These are phyloP conservation scores for Dolichallabes microphthalmus DNA, from an alignment of 2,113 vertebrate species.

Conservation along the genomic window DNA sequence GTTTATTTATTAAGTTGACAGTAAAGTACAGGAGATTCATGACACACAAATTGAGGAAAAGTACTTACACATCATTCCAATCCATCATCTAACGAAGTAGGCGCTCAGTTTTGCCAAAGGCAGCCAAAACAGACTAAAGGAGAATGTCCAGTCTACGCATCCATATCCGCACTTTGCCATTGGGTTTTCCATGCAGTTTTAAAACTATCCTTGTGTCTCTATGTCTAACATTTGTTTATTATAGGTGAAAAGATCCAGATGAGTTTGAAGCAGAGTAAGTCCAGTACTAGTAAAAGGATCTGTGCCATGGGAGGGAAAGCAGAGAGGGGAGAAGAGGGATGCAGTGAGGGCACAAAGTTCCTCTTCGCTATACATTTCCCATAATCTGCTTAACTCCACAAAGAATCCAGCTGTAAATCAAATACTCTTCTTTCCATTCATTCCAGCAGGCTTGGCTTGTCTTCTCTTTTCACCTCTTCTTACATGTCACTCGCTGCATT, in stretches of 20 bases:
- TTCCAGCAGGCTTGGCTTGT: conserved; percentile 15
- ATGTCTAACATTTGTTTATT: not conserved
- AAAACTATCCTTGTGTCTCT: not conserved
- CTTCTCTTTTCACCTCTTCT: conserved; percentile 20
- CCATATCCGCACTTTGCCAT: conserved; percentile 67
- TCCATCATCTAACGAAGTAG: conserved; percentile 74
- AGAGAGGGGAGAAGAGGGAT: conserved; percentile 39
- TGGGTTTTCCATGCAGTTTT: conserved; percentile 44
- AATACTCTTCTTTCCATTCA: conserved; percentile 9
- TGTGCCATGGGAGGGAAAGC: conserved; percentile 22
- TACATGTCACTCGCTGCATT: conserved; percentile 37
- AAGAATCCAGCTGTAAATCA: conserved; percentile 32
- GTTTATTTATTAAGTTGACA: not conserved
- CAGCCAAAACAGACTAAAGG: conserved; percentile 64
- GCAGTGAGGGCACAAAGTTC: conserved; percentile 35
- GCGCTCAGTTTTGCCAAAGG: conserved; percentile 63
- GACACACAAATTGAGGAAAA: not conserved
- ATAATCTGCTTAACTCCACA: not conserved
- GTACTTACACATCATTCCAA: conserved; percentile 81
- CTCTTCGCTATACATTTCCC: conserved; percentile 37
- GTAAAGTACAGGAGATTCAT: not conserved
- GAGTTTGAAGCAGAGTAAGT: conserved; percentile 29
- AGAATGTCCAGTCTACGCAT: conserved; percentile 65
- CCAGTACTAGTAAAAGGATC: conserved; percentile 20
- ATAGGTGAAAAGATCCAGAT: not conserved